Evolutionary conservation across 2,797 vertebrate species (phyloP), one percentile per base, ranked within the genome.

Genomic region (Periparus ater): DNA sequence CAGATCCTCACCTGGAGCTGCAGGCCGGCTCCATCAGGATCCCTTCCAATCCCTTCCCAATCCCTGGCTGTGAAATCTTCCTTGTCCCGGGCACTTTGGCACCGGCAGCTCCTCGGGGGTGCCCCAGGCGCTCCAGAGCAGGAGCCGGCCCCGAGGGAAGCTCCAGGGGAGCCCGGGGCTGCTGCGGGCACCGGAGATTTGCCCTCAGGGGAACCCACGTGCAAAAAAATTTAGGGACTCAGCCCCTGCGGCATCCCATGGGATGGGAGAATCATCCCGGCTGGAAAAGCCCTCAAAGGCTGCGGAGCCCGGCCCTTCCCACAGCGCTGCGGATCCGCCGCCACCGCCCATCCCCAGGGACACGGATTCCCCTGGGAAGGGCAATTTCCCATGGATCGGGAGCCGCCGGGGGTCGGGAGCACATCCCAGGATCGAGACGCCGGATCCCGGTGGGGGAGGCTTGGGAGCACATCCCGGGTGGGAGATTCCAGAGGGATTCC

Each of bases 81-180:
- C 68, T 42, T 17, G 32, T 7, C 29, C 7, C 26, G 17, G 57
- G 8, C 10, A 1, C 16, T 21, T 61, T 20, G 22, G 29, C 68
- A 5, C 25, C 19, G 3, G 17, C 2, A 4, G 1, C 17, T 6
- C 2, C 34, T 23, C 3, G 0, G 2, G 3, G 2, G 2, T 19
- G 38, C 10, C 48, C 21, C 8, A 7, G 32, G 9, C 13, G 7
- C 1, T 30, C 8, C 4, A 2, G 54, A 2, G 47, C 61, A 6
- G 78, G 18, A 15, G 13, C 9, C 7, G 32, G 17, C 38, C 53
- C 36, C 2, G 10, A 10, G 0, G 42, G 74, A 20, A 8, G 44
- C 60, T 50, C 27, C 66, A 13, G 58, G 60, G 38, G 1, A 7
- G 2, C 61, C 34, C 20, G 1, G 53, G 7, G 12, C 17, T 54